phyloP scores from a whole-genome alignment of 1,140 invertebrate species.

The Microplitis mediator region DNA sequence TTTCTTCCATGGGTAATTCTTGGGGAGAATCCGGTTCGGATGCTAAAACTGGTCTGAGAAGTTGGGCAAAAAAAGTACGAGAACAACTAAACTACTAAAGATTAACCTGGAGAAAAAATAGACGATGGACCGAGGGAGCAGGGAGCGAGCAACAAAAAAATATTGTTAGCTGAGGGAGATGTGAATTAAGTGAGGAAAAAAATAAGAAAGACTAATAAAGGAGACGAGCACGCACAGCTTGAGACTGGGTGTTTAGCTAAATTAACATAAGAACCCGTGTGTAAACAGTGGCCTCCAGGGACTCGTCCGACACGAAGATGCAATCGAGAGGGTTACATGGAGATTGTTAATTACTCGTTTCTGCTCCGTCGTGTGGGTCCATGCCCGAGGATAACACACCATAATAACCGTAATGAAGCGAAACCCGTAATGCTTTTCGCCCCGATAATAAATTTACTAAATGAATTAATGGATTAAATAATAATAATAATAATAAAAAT shows the following conservation, averaged over 20 bases:
- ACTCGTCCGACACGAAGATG: background rate
- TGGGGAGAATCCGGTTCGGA: background rate
- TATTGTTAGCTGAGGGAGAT: background rate
- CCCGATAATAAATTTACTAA: too few species aligned
- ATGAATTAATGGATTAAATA: too few species aligned
- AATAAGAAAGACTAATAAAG: background rate
- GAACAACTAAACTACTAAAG: too few species aligned
- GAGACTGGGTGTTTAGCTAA: slow-evolving; percentile 55
- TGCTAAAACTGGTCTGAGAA: background rate
- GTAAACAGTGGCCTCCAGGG: slow-evolving; percentile 47
- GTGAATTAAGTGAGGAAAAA: background rate
- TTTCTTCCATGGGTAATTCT: background rate
- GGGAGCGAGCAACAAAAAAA: too few species aligned
- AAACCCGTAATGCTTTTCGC: too few species aligned
- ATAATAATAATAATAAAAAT: too few species aligned
- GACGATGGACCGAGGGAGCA: too few species aligned
- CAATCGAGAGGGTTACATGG: slow-evolving; percentile 39
- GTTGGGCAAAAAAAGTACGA: too few species aligned
- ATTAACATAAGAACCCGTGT: slow-evolving; percentile 63
- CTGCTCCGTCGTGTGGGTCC: slow-evolving; percentile 42
- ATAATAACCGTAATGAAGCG: too few species aligned
- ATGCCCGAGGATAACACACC: background rate
- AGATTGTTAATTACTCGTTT: slow-evolving; percentile 63
- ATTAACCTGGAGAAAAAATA: too few species aligned
- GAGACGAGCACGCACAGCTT: slow-evolving; percentile 26